Base-by-base conservation (phyloP, 2,888 invertebrate species). In the Tribolium freemani region DNA sequence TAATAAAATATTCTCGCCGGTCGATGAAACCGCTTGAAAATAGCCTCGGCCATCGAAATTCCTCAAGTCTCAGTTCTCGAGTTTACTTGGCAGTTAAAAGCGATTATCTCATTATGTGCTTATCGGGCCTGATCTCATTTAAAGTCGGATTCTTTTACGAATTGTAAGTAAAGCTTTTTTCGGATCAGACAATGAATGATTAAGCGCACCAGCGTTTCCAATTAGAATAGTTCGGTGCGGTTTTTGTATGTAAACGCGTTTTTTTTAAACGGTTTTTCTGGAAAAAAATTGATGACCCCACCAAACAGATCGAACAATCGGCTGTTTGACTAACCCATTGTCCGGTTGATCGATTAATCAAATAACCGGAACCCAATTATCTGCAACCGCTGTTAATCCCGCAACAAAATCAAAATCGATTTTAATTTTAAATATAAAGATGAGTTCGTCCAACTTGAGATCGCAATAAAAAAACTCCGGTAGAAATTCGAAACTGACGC, bases 291-390 rank as follows among this genome's bases (percentile, higher is more conserved):
- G 46, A 48, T 48, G 48, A 60, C 20, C 21, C 8, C 5, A 48
- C 13, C 60, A 60, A 60, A 51, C 51, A 51, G 46, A 51, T 51
- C 51, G 16, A 51, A 51, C 63, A 63, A 38, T 26, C 51, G 51
- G n/a, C 20, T 21, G 63, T 31, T 63, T 63, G 63, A 63, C 51
- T 63, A 63, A 51, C 38, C 53, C 51, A 51, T 63, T 51, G 63
- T 63, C 38, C 53, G 8, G 31, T 63, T 63, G 63, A 63, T 63
- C 63, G 63, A 63, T 63, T 63, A 63, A 63, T 50, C 51, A 63
- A 63, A 63, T 51, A 63, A 51, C 51, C 30, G 44, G 51, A 51
- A 63, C 63, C 63, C 63, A 63, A 63, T 63, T 51, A 63, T 31
- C 26, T 16, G 21, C 26, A 38, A 61, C 10, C 21, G 31, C 38